Base-by-base conservation (phyloP, 1,140 invertebrate genomes). In the Hycleus cichorii region DNA sequence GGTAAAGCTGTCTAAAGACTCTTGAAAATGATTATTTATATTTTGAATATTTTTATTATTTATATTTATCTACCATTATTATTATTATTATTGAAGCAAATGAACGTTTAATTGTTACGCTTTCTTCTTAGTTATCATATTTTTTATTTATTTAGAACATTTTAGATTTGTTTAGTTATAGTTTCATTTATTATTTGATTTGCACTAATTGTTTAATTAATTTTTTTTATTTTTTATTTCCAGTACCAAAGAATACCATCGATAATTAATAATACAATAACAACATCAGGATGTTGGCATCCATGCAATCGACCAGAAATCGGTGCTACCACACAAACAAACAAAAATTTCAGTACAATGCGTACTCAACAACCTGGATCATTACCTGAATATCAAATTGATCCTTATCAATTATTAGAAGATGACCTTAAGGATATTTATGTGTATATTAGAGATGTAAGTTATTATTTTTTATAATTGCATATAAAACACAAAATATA, bases 401-500 rank as follows among this genome's bases (percentile, higher is more conserved):
- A 94, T 76, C 91, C 91, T 60, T 93, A 93, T 71, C 83, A 84
- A 67, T 78, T 94, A 45, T 78, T 92, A 45, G 88, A 92, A 64
- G 85, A 90, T 65, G 91, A 94, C 66, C 80, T 95, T 44, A 87
- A 88, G 69, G 84, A 86, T 69, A 81, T 92, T 63, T 90, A 89
- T 65, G 81, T 83, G 64, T 87, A 91, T 69, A 90, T 93, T 70
- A 80, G 85, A 83, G 80, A 86, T 77, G 90, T 92, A 75, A 83
- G 75, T 72, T 45, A 4, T n/a, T 8, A 42, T 42, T 10, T 42
- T n/a, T n/a, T 42, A 5, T 42, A 39, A 7, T 39, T 39, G 6
- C 39, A 42, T 42, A 11, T n/a, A 4, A 11, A n/a, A 42, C 5
- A 42, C 18, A 18, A 18, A 18, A 18, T 18, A 18, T 18, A 18